These are phyloP conservation scores for Penaeus monodon DNA, from an alignment of 2,888 invertebrate genomes.

Conservation along the genomic window DNA sequence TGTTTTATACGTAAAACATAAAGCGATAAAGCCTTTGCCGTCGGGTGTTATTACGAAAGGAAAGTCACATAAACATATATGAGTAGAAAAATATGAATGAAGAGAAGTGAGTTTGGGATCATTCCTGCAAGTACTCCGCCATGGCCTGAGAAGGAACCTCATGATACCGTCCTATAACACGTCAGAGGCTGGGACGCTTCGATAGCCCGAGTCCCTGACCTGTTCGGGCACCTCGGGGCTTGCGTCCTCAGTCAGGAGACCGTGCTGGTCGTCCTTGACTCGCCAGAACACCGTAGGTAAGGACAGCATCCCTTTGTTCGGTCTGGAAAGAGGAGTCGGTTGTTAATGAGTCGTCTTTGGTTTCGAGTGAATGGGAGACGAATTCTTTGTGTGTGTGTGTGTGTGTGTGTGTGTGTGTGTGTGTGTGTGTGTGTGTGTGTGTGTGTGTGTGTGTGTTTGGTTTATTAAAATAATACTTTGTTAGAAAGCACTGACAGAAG, in stretches of 20 bases:
- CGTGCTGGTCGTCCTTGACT: slow-evolving; percentile 49
- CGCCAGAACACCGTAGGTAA: slow-evolving; percentile 47
- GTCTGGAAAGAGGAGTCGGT: slow-evolving; percentile 25
- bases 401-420: too few relatives aligned
- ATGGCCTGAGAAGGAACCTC: background rate
- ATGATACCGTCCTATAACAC: slow-evolving; percentile 17
- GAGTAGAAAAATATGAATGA: too few relatives aligned
- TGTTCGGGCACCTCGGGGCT: background rate
- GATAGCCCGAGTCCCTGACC: slow-evolving; percentile 22
- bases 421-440: too few relatives aligned
- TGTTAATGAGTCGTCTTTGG: too few relatives aligned
- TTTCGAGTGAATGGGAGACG: background rate
- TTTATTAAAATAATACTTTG: too few relatives aligned
- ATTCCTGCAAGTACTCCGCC: background rate
- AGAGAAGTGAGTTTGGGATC: background rate
- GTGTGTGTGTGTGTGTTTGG: too few relatives aligned
- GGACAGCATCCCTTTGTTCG: slow-evolving; percentile 33
- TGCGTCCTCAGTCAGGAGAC: slow-evolving; percentile 46
- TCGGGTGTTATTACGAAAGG: too few relatives aligned
- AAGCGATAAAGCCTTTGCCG: too few relatives aligned
- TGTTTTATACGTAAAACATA: too few relatives aligned
- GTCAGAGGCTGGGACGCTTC: slow-evolving; percentile 26
- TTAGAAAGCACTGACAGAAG: too few relatives aligned
- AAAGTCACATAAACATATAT: too few relatives aligned
- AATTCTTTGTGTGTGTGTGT: background rate